phyloP scores from a whole-genome alignment of 2,797 vertebrate species.

The Gambelia wislizenii region DNA sequence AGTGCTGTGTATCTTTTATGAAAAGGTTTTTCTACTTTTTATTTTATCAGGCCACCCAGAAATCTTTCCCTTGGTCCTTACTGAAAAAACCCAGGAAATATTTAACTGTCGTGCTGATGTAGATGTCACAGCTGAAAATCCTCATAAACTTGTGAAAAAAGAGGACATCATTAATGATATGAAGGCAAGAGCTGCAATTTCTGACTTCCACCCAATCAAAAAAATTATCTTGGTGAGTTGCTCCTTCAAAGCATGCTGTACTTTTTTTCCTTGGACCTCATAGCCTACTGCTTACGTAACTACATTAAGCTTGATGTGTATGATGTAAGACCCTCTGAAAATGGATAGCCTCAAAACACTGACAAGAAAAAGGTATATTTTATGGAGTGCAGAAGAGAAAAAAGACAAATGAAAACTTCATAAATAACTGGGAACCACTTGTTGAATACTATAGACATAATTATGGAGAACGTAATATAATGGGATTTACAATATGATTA shows the following conservation, averaged over 20 bases:
- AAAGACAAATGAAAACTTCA: no score
- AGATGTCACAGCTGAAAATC: conserved; percentile 86
- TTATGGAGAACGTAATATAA: no score
- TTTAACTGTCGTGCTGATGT: conserved; percentile 85
- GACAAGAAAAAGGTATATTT: neutral
- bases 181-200: conserved; percentile 86
- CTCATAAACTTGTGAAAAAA: conserved; percentile 89
- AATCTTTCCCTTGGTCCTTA: conserved; percentile 90
- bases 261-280: neutral
- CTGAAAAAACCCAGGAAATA: conserved; percentile 90
- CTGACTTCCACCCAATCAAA: conserved; percentile 92
- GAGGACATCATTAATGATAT: conserved; percentile 90
- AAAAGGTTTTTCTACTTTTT: conserved; percentile 23
- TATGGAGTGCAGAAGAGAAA: neutral
- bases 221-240: conserved; percentile 83
- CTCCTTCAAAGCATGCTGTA: conserved; percentile 23
- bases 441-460: no score
- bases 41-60: conserved; percentile 84
- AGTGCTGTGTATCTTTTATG: conserved; percentile 32
- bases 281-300: neutral
- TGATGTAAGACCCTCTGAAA: neutral
- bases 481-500: no score
- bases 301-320: neutral
- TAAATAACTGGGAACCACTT: no score
- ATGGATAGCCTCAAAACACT: neutral